Evolutionary conservation across 2,113 vertebrate species (phyloP).

Genomic region (Microcebus lehilahytsara): DNA sequence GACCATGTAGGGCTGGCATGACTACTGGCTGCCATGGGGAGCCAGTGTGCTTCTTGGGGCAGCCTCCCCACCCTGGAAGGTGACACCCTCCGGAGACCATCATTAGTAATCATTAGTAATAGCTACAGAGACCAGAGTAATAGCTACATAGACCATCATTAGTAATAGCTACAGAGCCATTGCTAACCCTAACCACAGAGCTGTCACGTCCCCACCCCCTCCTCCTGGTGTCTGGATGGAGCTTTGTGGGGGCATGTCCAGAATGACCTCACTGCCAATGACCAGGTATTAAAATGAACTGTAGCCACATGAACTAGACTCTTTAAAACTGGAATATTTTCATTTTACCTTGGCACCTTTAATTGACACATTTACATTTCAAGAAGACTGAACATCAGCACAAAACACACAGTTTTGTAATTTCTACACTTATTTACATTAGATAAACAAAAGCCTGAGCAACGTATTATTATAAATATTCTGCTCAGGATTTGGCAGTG

Average conservation of each 20-base stretch:
- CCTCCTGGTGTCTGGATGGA: neutral
- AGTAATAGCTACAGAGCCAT: neutral
- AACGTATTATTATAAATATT: neutral
- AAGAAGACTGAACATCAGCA: neutral
- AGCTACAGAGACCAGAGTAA: neutral
- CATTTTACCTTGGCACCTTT: neutral
- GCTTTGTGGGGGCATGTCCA: neutral
- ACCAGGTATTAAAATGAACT: neutral
- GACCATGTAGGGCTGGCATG: neutral
- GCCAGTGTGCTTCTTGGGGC: neutral
- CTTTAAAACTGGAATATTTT: neutral
- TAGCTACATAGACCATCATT: too few species aligned
- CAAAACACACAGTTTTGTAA: neutral
- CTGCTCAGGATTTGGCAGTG: neutral
- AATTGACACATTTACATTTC: neutral
- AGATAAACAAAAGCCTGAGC: neutral
- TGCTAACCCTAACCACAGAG: neutral
- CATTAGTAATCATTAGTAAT: too few species aligned
- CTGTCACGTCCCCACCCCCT: neutral
- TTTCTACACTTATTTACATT: neutral
- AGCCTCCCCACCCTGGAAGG: too few species aligned
- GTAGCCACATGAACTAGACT: neutral
- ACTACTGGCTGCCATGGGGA: neutral
- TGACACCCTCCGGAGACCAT: neutral
- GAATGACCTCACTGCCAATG: neutral